Base-by-base conservation (phyloP, 1,140 invertebrate genomes). In the Palaemon carinicauda region DNA sequence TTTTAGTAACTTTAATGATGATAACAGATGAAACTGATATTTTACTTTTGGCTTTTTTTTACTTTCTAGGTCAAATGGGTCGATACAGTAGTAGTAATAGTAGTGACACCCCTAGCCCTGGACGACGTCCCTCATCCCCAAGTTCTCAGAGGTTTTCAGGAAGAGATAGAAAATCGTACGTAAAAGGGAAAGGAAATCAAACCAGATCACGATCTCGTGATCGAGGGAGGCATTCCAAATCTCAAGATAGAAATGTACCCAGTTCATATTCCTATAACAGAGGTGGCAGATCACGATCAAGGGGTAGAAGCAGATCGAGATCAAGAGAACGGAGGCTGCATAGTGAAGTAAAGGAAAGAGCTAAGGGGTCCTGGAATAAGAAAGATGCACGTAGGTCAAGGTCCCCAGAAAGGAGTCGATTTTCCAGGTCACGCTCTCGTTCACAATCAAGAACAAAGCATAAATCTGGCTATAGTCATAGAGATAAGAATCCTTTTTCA, bases 21-120 rank as follows among this genome's bases (percentile, higher is more conserved):
- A n/a, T n/a, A n/a, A n/a, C n/a, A n/a, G n/a, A n/a, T n/a, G n/a
- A n/a, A n/a, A n/a, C n/a, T n/a, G n/a, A n/a, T n/a, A n/a, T n/a
- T n/a, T n/a, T n/a, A n/a, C n/a, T n/a, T n/a, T n/a, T n/a, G n/a
- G n/a, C n/a, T n/a, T 29, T 12, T 50, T 50, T 21, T 71, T 24
- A 51, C 27, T n/a, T 81, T 69, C 5, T 41, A 81, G 80, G 29
- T 50, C 69, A 50, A 12, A 81, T 81, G 80, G 80, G 81, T 21
- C 69, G 82, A 9, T 31, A 52, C 29, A 60, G 52, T 54, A 84
- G 82, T 31, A 75, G 82, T 19, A 29, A 41, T 31, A 56, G 73
- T 41, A 53, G 52, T 75, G 29, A 17, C 41, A 75, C 29, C 41
- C 53, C 41, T 21, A 31, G 31, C n/a, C 60, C 52, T 12, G 60